These are phyloP conservation scores for Drosophila antonietae DNA, from an alignment of 2,888 invertebrate species.

Conservation along the genomic window DNA sequence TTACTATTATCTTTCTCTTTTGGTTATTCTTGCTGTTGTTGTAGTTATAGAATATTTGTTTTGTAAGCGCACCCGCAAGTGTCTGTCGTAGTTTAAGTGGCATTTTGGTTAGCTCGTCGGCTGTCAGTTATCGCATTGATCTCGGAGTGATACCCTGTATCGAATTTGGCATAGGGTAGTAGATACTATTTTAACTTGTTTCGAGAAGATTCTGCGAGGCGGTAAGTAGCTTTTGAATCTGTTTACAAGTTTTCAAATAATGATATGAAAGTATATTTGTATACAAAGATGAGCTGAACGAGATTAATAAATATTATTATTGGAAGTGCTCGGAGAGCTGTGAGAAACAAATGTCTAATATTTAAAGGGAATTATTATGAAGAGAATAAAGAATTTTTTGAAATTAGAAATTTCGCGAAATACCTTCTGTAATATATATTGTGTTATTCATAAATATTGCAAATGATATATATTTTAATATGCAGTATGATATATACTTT, in stretches of 20 bases:
- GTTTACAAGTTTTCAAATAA: neutral
- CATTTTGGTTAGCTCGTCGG: constrained; percentile 53
- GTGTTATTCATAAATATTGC: neutral
- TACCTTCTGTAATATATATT: neutral
- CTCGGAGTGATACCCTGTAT: constrained; percentile 42
- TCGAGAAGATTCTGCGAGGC: neutral
- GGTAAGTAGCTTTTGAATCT: neutral
- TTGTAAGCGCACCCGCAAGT: constrained; percentile 51
- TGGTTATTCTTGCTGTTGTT: constrained; percentile 1
- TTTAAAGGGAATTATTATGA: too few relatives aligned
- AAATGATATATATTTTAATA: neutral
- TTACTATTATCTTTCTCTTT: constrained; percentile 11
- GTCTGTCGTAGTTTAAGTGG: constrained; percentile 59
- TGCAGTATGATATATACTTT: neutral
- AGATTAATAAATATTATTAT: neutral
- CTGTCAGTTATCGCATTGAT: constrained; percentile 57
- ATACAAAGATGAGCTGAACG: neutral
- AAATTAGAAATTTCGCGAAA: neutral
- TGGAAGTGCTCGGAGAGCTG: neutral
- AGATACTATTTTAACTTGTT: neutral
- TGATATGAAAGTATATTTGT: too few relatives aligned
- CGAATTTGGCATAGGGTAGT: neutral
- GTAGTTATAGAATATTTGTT: constrained; percentile 32
- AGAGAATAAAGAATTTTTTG: neutral
- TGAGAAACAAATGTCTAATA: neutral